Evolutionary conservation across 2,888 invertebrate genomes (phyloP), one percentile per base, ranked within the genome.

Genomic region (Andrena dorsata): DNA sequence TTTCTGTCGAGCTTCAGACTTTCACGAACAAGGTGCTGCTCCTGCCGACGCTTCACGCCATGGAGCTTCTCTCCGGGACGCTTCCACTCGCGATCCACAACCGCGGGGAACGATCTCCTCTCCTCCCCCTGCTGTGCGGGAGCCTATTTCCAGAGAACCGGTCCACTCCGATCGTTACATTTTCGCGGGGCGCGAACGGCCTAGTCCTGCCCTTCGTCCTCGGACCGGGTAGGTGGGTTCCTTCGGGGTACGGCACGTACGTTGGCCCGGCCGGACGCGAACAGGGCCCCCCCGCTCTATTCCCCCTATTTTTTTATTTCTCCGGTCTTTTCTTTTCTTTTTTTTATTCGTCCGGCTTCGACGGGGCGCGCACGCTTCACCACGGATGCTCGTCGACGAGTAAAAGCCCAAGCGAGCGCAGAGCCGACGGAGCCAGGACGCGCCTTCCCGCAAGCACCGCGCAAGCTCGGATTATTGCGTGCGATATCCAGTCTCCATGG

Each of bases 391-490:
- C 82, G 86, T 53, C 80, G 88, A 87, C 87, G 82, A 87, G 78
- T 87, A 80, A 86, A 81, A 76, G 68, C 78, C 35, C 72, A 51
- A 74, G 41, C 65, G 61, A 26, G 28, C 68, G 65, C 76, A 28
- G 32, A 81, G 71, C 56, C 77, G 82, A 77, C 72, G 74, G 51
- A 77, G 65, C 77, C 76, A 86, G 86, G 90, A 89, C 90, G 87
- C 88, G 84, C 88, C 89, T 88, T 86, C 77, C 41, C 74, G 79
- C 83, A 79, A 84, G 86, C 84, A 89, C 82, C 70, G 90, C 92
- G 92, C 91, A 91, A 90, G 83, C 92, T 88, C 91, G 56, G 49
- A 28, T 76, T 63, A 26, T 65, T 60, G 56, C 74, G 74, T 65
- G 28, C 47, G 51, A 30, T 65, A 64, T 58, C 58, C 47, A 64